These are phyloP conservation scores for Gymnoscelis rufifasciata DNA, from an alignment of 2,888 invertebrate species.

Conservation along the genomic window DNA sequence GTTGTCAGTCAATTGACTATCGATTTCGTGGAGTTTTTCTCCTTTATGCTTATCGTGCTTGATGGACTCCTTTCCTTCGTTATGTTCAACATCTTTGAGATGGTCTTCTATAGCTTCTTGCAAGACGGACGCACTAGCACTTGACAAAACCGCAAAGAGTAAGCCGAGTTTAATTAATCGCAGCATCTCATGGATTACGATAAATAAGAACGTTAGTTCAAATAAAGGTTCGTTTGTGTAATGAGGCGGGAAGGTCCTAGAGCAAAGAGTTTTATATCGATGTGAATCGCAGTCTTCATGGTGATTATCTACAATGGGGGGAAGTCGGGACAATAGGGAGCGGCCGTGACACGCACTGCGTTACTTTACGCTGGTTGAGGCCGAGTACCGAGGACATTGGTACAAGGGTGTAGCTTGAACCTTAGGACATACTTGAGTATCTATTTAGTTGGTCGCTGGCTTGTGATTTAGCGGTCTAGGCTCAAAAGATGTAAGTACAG, in stretches of 20 bases:
- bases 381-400: slow-evolving; percentile 54
- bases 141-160: slow-evolving; percentile 45
- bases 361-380: slow-evolving; percentile 43
- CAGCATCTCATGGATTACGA: slow-evolving; percentile 52
- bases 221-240: slow-evolving; percentile 39
- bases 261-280: slow-evolving; percentile 68
- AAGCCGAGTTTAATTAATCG: slow-evolving; percentile 33
- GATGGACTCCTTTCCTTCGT: slow-evolving; percentile 61
- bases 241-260: slow-evolving; percentile 49
- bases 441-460: neutral
- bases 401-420: slow-evolving; percentile 41
- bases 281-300: slow-evolving; percentile 62
- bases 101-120: slow-evolving; percentile 72
- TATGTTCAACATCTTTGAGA: slow-evolving; percentile 63
- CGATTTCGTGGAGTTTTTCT: slow-evolving; percentile 67
- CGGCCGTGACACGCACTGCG: slow-evolving; percentile 60
- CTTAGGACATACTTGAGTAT: neutral
- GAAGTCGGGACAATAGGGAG: slow-evolving; percentile 52
- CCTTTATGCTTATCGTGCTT: slow-evolving; percentile 68
- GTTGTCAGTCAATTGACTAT: slow-evolving; percentile 60
- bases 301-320: slow-evolving; percentile 73
- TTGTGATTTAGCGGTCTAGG: too few species aligned
- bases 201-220: slow-evolving; percentile 8
- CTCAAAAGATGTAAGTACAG: too few species aligned
- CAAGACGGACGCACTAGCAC: slow-evolving; percentile 53